Evolutionary conservation across 2,797 vertebrate species (phyloP).

Genomic region (Arnoldichthys spilopterus): DNA sequence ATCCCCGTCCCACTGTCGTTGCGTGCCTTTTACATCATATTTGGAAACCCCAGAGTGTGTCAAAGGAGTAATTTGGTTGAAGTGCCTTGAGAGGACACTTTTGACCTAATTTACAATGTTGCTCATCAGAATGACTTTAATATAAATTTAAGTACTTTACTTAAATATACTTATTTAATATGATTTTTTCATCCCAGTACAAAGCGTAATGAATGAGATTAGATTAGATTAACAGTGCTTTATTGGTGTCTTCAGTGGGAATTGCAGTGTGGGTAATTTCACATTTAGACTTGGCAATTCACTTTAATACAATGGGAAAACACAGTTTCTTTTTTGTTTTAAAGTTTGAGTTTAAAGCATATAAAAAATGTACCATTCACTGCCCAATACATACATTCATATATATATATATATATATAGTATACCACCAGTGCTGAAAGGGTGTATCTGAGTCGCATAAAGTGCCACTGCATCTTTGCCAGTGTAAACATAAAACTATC

Average conservation of each 20-base stretch:
- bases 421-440: too few species aligned
- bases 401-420: too few species aligned
- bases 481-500: too few species aligned
- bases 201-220: conserved; percentile 14
- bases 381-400: too few species aligned
- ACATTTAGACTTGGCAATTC: too few species aligned
- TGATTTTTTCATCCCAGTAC: conserved; percentile 6
- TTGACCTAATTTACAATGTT: background rate
- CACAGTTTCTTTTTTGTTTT: too few species aligned
- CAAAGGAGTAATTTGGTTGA: conserved; percentile 17
- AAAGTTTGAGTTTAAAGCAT: too few species aligned
- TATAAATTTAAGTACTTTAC: too few species aligned
- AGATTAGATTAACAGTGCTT: conserved; percentile 10
- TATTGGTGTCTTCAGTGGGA: background rate
- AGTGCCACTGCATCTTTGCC: too few species aligned
- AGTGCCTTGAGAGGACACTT: conserved; percentile 1
- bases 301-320: too few species aligned
- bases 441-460: too few species aligned
- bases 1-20: conserved; percentile 10
- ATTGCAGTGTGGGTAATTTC: background rate
- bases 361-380: too few species aligned
- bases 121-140: conserved; percentile 1
- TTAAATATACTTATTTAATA: background rate
- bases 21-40: conserved; percentile 40
- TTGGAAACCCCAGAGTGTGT: background rate